phyloP scores from a whole-genome alignment of 2,888 invertebrate species.

The Netelia virgata region DNA sequence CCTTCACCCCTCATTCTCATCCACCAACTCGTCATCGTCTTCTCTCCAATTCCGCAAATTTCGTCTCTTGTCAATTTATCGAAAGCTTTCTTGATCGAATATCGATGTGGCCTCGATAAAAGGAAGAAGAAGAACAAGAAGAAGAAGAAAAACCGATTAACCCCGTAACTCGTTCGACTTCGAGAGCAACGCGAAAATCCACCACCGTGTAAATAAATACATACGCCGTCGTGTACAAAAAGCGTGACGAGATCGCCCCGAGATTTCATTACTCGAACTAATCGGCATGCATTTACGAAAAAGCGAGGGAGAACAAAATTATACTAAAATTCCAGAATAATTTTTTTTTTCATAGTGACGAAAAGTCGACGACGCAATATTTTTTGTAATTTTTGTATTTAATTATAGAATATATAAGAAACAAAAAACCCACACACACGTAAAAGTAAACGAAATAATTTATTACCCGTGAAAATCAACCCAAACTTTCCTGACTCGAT shows the following conservation, averaged over 20 bases:
- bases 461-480: background rate
- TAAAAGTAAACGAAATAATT: background rate
- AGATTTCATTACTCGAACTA: too few relatives aligned
- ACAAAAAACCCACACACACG: background rate
- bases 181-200: background rate
- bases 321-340: background rate
- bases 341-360: background rate
- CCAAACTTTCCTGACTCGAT: background rate
- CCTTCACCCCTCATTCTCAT: background rate
- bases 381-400: constrained; percentile 53
- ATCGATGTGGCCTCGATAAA: background rate
- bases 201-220: constrained; percentile 40
- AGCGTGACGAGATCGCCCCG: too few relatives aligned
- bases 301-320: background rate
- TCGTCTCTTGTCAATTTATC: constrained; percentile 1
- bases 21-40: constrained; percentile 1
- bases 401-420: constrained; percentile 47
- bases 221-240: too few relatives aligned
- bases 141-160: background rate
- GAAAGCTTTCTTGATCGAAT: constrained; percentile 38
- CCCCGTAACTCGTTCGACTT: constrained; percentile 19
- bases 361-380: background rate
- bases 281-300: background rate
- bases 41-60: constrained; percentile 5
- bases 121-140: background rate